A percentile compares a stretch with the other conserved stretches of the same genome.
These are phyloP conservation scores for Hecatera dysodea DNA, from an alignment of 2,888 invertebrate species.

Conservation along the genomic window DNA sequence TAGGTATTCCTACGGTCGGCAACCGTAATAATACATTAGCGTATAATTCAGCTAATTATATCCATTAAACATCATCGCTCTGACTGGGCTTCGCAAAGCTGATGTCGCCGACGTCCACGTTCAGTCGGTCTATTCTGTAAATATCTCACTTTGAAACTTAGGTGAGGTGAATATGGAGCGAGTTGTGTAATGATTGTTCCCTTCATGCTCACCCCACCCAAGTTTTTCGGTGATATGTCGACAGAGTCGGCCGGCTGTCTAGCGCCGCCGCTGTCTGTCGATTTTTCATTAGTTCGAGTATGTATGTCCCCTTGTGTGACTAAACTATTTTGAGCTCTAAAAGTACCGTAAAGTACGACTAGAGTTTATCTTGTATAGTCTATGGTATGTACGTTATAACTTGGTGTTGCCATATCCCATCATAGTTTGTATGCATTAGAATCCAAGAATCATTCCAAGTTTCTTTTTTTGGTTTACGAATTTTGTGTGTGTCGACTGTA, in stretches of 20 bases:
- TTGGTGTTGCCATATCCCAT: constrained; percentile 25
- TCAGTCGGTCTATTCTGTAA: no score
- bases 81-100: background rate
- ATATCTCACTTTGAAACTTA: no score
- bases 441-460: background rate
- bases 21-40: no score
- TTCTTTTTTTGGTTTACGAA: background rate
- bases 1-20: no score
- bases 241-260: no score
- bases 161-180: no score
- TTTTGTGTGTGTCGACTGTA: constrained; percentile 11
- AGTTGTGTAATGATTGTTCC: no score
- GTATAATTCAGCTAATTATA: no score
- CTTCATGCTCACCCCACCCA: no score
- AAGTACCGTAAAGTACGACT: background rate
- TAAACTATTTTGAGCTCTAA: constrained; percentile 3
- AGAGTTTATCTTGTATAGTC: constrained; percentile 15
- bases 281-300: constrained; percentile 13
- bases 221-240: no score
- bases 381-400: constrained; percentile 18
- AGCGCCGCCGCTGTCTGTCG: background rate
- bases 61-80: no score
- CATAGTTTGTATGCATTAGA: constrained; percentile 2
- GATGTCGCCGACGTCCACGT: background rate
- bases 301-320: constrained; percentile 20